Evolutionary conservation across 2,797 vertebrate genomes (phyloP).

Genomic region (Lacerta viridis): DNA sequence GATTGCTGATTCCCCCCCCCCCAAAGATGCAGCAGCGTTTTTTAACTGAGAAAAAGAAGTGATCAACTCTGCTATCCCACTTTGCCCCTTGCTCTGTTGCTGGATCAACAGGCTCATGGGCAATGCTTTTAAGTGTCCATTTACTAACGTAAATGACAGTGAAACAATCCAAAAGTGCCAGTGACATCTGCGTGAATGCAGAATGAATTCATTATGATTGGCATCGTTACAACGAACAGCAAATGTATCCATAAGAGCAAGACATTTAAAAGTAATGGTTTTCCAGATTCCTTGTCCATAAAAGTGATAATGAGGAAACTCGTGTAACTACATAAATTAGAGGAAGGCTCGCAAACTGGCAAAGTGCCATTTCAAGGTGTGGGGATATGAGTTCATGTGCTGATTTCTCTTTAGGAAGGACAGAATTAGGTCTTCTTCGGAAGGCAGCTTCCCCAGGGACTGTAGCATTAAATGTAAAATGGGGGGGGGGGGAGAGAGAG

Average conservation of each 20-base stretch:
- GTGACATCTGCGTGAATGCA: slow-evolving; percentile 71
- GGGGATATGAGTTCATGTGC: slow-evolving; percentile 18
- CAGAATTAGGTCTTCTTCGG: neutral
- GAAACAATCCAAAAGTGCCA: slow-evolving; percentile 58
- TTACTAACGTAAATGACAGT: slow-evolving; percentile 71
- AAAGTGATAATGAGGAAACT: slow-evolving; percentile 69
- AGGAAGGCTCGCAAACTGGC: slow-evolving; percentile 46
- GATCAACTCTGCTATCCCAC: neutral
- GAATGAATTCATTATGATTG: slow-evolving; percentile 70
- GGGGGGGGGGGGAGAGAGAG: neutral
- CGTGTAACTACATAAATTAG: slow-evolving; percentile 62
- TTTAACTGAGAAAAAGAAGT: neutral
- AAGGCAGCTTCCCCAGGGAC: neutral
- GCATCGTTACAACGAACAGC: slow-evolving; percentile 65
- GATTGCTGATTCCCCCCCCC: slow-evolving; percentile 54
- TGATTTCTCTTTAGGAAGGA: neutral
- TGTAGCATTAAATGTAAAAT: neutral
- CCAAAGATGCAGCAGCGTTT: slow-evolving; percentile 52
- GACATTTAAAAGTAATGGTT: slow-evolving; percentile 68
- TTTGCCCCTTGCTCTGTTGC: slow-evolving; percentile 50
- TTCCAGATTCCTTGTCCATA: slow-evolving; percentile 63
- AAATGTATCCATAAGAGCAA: slow-evolving; percentile 73
- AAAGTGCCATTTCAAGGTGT: slow-evolving; percentile 56
- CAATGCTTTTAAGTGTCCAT: slow-evolving; percentile 71
- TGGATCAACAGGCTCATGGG: slow-evolving; percentile 37